A percentile compares a stretch with the other conserved stretches of the same genome.
Evolutionary conservation across 1,140 invertebrate species (phyloP).

Genomic region (Bilobella aurantiaca): DNA sequence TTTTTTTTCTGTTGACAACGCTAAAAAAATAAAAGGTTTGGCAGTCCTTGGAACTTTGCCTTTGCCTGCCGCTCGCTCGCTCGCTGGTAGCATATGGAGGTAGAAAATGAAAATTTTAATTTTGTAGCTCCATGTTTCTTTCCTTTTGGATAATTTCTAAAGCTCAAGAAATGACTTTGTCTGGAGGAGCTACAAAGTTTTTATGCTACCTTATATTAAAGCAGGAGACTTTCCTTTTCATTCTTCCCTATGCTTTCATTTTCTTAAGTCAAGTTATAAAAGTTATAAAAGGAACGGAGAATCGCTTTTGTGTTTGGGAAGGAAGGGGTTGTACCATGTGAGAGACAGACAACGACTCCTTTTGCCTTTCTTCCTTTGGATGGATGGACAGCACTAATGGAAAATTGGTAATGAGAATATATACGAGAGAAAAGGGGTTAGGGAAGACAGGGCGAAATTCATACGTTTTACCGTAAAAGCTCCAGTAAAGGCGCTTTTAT

Average conservation of each 20-base stretch:
- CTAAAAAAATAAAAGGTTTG: too few species aligned
- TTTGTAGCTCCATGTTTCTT: neutral
- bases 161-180: neutral
- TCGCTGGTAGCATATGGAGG: neutral
- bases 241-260: neutral
- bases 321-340: too few species aligned
- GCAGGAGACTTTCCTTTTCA: neutral
- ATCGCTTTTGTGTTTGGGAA: neutral
- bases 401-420: constrained; percentile 3
- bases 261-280: neutral
- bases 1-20: too few species aligned
- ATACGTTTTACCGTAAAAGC: too few species aligned
- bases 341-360: neutral
- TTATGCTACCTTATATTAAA: neutral
- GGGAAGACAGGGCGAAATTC: neutral
- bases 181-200: neutral
- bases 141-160: neutral
- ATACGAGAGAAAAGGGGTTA: neutral
- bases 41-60: too few species aligned
- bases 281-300: neutral
- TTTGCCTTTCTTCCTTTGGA: neutral
- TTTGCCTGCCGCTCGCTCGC: neutral
- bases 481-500: too few species aligned
- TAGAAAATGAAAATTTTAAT: neutral
- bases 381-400: neutral